A percentile compares a stretch with the other conserved stretches of the same genome.
Conservation (phyloP, 2,888 invertebrate genomes). For the Hemistola chrysoprasaria region DNA sequence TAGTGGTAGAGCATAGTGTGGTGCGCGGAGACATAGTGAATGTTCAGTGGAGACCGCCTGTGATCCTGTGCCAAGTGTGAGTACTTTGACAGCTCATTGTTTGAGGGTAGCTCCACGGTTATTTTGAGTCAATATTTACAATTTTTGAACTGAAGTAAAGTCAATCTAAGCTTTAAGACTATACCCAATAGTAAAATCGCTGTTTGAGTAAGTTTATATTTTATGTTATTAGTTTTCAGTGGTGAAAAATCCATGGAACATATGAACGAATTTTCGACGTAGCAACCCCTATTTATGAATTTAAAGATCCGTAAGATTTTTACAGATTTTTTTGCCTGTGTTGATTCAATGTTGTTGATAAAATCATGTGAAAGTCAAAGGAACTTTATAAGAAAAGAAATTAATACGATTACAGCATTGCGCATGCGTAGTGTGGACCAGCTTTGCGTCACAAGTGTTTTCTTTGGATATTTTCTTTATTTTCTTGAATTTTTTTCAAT, state of each 20-base stretch:
- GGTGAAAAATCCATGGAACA: slow-evolving; percentile 9
- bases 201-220: neutral
- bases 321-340: neutral
- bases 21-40: slow-evolving; percentile 41
- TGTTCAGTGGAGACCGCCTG: slow-evolving; percentile 36
- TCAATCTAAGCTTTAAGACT: neutral
- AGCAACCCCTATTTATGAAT: neutral
- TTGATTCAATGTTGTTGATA: too few relatives aligned
- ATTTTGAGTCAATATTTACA: slow-evolving; percentile 31
- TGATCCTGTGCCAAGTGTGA: slow-evolving; percentile 49
- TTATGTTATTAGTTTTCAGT: slow-evolving; percentile 1
- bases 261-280: neutral
- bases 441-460: slow-evolving; percentile 54
- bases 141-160: neutral
- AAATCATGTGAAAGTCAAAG: slow-evolving; percentile 19
- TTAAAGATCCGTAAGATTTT: neutral
- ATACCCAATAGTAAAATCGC: too few relatives aligned
- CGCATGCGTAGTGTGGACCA: slow-evolving; percentile 48
- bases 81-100: slow-evolving; percentile 48
- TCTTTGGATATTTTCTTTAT: slow-evolving; percentile 24
- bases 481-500: slow-evolving; percentile 12
- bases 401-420: slow-evolving; percentile 51
- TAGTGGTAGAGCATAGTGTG: slow-evolving; percentile 45
- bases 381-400: slow-evolving; percentile 36
- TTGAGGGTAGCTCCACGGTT: slow-evolving; percentile 34